Conservation (phyloP, 2,797 vertebrate genomes). For the Prunella strophiata region DNA sequence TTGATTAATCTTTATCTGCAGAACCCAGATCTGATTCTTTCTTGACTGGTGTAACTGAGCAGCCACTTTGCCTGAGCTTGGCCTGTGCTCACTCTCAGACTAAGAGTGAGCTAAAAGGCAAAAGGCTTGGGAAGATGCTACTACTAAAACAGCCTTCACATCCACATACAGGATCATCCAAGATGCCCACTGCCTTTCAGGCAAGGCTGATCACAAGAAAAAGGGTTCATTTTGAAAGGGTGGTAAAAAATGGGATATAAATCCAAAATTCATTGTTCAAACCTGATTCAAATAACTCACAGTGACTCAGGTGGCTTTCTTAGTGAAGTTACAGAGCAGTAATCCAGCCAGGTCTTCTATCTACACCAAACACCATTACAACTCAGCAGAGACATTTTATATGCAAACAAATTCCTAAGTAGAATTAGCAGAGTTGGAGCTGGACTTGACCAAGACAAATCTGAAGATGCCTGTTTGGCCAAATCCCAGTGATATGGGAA, state of each 20-base stretch:
- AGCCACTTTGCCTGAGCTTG: neutral
- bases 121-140: neutral
- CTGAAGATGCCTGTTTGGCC: neutral
- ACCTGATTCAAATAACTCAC: neutral
- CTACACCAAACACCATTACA: neutral
- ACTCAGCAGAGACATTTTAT: neutral
- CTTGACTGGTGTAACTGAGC: rapidly evolving
- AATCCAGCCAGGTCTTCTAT: neutral
- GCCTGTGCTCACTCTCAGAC: neutral
- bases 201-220: neutral
- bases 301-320: neutral
- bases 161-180: neutral
- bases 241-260: neutral
- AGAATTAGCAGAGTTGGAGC: neutral
- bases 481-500: neutral
- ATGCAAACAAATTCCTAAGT: neutral
- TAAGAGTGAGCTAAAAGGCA: neutral
- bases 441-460: neutral
- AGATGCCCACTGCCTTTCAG: neutral
- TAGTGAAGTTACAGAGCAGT: neutral
- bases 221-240: neutral
- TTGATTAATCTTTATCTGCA: neutral
- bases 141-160: neutral
- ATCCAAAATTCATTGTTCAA: neutral
- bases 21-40: neutral